Evolutionary conservation across 30 jellyfish, hydroid and myxozoan species (phyloP), one percentile per base, ranked within the genome.

Genomic region (Catostylus mosaicus): DNA sequence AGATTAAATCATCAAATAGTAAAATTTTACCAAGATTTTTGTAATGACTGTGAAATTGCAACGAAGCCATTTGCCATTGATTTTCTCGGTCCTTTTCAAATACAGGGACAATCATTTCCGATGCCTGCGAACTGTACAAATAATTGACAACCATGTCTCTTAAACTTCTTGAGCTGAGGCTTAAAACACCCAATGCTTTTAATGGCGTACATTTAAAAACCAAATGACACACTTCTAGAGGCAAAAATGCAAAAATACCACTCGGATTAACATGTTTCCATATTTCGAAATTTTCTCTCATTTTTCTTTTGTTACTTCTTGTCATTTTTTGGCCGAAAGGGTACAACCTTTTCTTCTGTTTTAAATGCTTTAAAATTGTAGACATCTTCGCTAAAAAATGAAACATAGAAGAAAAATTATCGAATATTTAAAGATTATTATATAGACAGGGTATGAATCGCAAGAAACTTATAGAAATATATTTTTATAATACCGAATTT

Each of bases 161-260:
- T 62, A 92, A 27, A 0, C 52, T 71, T 67, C 92, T 92, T 78
- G 98, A 92, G n/a, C 97, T 72, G 47, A 92, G 68, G 50, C 97
- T 92, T 59, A 86, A 73, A 33, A 63, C 63, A 22, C 98, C 98
- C 68, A 92, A 65, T 1, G 90, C 88, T 52, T 66, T 60, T 24
- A 92, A 64, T 4, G 96, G 88, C 27, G 86, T 78, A 20, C 77
- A 38, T 26, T 57, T 80, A 72, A 92, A 50, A 19, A 92, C 69
- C 22, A 19, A 34, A 34, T 68, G 70, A 32, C 72, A 72, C 1
- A 84, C 88, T 63, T 84, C 95, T 33, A 46, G 34, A 20, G 95
- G 95, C 2, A 84, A 37, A 36, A 48, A 56, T 84, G 77, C 68
- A 34, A 84, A 74, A 32, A 74, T 80, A 5, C 95, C 86, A 12